phyloP scores from a whole-genome alignment of 2,113 vertebrate species.

The Tapirus terrestris region DNA sequence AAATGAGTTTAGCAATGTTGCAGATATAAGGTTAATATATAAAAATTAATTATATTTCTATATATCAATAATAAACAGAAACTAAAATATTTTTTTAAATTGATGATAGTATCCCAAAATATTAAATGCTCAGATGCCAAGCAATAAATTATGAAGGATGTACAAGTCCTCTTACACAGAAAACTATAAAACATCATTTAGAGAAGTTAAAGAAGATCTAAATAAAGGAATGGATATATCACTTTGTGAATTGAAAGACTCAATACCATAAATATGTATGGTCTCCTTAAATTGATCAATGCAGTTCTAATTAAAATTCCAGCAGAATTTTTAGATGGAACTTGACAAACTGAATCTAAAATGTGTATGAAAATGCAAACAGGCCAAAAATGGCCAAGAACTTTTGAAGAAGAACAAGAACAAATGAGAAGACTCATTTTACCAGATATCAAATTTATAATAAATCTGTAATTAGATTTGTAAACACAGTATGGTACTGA shows the following conservation, averaged over 20 bases:
- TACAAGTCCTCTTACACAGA: background rate
- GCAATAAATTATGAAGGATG: background rate
- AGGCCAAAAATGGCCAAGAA: background rate
- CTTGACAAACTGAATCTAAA: background rate
- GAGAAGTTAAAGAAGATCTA: background rate
- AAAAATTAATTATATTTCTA: background rate
- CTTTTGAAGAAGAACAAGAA: background rate
- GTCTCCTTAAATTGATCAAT: background rate
- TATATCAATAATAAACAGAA: background rate
- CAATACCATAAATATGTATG: background rate
- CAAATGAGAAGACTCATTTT: background rate
- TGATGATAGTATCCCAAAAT: background rate
- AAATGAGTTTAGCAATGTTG: background rate
- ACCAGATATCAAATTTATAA: background rate
- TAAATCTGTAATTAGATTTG: background rate
- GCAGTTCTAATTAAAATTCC: background rate
- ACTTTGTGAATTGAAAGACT: constrained; percentile 49
- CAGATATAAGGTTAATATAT: background rate
- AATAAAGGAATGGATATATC: background rate
- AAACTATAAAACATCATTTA: background rate
- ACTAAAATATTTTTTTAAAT: background rate
- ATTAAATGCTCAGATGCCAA: background rate
- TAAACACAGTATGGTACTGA: background rate
- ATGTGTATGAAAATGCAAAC: constrained; percentile 1
- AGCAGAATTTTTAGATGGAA: background rate